These are phyloP conservation scores for Sakesphorus luctuosus DNA, from an alignment of 2,113 vertebrate species.

Conservation along the genomic window DNA sequence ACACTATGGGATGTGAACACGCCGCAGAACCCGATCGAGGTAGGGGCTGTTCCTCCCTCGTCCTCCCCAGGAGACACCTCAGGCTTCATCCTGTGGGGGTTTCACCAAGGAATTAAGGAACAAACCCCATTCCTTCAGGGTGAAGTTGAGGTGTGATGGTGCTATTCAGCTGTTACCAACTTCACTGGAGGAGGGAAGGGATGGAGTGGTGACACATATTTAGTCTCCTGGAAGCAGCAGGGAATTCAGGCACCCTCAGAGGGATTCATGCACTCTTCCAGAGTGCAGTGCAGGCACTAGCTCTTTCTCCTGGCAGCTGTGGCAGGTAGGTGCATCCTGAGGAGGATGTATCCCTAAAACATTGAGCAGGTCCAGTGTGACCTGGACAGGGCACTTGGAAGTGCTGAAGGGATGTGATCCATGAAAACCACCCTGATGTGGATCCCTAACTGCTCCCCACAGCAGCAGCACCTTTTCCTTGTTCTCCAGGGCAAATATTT, in stretches of 20 bases:
- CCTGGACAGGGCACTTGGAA: accelerated
- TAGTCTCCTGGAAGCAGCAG: background rate
- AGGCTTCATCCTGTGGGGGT: background rate
- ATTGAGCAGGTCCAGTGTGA: background rate
- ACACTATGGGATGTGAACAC: constrained; percentile 92
- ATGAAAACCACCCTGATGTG: accelerated
- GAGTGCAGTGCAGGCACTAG: background rate
- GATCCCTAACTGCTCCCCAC: background rate
- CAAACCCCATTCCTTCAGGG: accelerated
- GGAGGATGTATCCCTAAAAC: background rate
- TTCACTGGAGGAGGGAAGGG: background rate
- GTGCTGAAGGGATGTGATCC: background rate
- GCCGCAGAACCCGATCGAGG: constrained; percentile 81
- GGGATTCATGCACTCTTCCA: background rate
- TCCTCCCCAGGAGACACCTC: background rate
- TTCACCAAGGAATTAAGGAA: background rate
- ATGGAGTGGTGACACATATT: background rate
- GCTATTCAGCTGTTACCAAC: accelerated
- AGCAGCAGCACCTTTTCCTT: background rate
- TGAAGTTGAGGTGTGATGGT: background rate
- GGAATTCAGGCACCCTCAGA: background rate
- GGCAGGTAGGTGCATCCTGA: background rate
- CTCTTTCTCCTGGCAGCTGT: background rate
- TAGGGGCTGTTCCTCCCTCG: constrained; percentile 27
- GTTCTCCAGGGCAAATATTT: constrained; percentile 2